Evolutionary conservation across 2,888 invertebrate species (phyloP).

Genomic region (Nephrocerus scutellatus): DNA sequence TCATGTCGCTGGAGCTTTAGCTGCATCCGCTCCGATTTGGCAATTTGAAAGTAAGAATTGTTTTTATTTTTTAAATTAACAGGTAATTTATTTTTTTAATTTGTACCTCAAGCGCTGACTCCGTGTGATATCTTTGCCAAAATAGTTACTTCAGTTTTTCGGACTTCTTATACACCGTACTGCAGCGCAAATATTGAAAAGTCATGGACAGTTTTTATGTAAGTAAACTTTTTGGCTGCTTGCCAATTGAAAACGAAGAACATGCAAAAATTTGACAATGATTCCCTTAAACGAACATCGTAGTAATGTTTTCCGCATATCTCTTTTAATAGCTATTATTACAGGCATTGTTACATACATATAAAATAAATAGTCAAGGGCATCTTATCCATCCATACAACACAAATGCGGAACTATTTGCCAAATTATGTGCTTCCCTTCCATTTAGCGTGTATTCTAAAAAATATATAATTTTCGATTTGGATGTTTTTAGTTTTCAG

Average conservation of each 20-base stretch:
- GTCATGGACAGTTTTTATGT: constrained; percentile 75
- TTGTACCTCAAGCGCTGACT: constrained; percentile 49
- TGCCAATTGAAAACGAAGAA: background rate
- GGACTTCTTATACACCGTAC: constrained; percentile 39
- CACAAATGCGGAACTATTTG: no score
- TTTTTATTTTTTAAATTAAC: background rate
- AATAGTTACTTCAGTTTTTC: constrained; percentile 74
- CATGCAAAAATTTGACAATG: background rate
- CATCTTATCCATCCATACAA: no score
- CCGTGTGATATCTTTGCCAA: constrained; percentile 69
- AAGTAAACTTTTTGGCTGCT: no score
- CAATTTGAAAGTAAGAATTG: constrained; percentile 61
- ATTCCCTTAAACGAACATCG: no score
- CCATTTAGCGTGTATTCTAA: no score
- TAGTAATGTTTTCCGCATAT: no score
- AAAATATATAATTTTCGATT: no score
- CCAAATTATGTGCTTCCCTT: no score
- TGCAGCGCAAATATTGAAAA: constrained; percentile 67
- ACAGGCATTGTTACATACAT: no score
- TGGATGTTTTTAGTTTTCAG: background rate
- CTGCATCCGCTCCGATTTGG: constrained; percentile 86
- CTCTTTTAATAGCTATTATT: no score
- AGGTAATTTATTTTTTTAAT: background rate
- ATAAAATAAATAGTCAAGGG: no score
- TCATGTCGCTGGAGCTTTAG: constrained; percentile 77